phyloP scores from a whole-genome alignment of 1,140 invertebrate genomes.

The Camponotus vicinus region DNA sequence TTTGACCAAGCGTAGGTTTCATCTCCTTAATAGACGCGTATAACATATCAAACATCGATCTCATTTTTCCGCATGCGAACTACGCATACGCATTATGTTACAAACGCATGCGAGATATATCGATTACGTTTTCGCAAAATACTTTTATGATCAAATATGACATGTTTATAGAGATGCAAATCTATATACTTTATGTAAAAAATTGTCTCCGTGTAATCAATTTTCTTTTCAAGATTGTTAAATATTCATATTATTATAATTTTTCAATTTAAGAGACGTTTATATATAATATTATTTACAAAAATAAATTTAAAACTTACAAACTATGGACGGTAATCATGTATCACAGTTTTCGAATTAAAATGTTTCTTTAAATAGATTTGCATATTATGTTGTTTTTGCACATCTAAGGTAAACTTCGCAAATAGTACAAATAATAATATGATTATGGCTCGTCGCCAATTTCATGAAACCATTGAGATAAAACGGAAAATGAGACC shows the following conservation, averaged over 20 bases:
- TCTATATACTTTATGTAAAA: not conserved
- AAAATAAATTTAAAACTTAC: not conserved
- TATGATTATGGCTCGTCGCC: not conserved
- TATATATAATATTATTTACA: not conserved
- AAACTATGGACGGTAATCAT: too few species aligned
- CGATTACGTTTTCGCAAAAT: not conserved
- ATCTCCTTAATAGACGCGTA: slow-evolving; percentile 33
- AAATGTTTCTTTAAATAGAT: not conserved
- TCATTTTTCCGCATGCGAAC: slow-evolving; percentile 1
- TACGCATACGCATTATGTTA: not conserved
- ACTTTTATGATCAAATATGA: not conserved
- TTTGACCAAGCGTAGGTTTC: slow-evolving; percentile 57
- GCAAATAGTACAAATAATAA: not conserved
- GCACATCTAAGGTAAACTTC: not conserved
- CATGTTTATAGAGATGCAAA: not conserved
- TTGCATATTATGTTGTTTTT: not conserved
- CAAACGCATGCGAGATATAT: not conserved
- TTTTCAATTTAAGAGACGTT: not conserved
- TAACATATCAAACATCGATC: slow-evolving; percentile 45
- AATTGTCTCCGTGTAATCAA: not conserved
- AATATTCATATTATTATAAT: not conserved
- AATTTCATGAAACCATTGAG: not conserved
- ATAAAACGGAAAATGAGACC: not conserved
- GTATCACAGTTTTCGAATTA: too few species aligned
- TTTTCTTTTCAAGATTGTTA: not conserved